phyloP scores from a whole-genome alignment of 2,888 invertebrate species.

The Tinea pellionella region DNA sequence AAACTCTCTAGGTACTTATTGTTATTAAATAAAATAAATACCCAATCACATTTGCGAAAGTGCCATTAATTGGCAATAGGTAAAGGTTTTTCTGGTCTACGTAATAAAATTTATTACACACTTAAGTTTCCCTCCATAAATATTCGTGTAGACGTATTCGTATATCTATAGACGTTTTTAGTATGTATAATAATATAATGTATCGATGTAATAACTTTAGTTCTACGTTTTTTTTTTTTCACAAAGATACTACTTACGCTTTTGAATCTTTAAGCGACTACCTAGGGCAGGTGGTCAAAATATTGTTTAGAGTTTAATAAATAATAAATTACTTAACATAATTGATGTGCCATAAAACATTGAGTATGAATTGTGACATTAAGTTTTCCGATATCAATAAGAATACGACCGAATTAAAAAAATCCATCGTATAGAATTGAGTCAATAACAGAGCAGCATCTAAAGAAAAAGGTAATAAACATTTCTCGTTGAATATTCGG shows the following conservation, averaged over 20 bases:
- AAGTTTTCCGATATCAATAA: neutral
- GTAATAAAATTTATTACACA: neutral
- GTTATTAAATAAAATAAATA: no score
- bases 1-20: no score
- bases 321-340: no score
- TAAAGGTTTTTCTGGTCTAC: neutral
- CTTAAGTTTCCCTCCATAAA: neutral
- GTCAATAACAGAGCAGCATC: neutral
- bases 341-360: no score
- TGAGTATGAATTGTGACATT: neutral
- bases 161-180: no score
- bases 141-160: neutral
- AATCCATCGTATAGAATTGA: neutral
- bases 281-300: no score
- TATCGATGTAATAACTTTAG: no score
- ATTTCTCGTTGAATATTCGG: constrained; percentile 25
- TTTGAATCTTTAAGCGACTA: no score
- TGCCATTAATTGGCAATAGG: neutral
- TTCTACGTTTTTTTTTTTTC: no score
- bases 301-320: no score
- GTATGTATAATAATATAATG: no score
- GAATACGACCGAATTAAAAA: neutral
- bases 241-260: no score
- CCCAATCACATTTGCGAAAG: neutral
- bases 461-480: constrained; percentile 20